Evolutionary conservation across 2,797 vertebrate species (phyloP).

Genomic region (Pangasius mekongensis): DNA sequence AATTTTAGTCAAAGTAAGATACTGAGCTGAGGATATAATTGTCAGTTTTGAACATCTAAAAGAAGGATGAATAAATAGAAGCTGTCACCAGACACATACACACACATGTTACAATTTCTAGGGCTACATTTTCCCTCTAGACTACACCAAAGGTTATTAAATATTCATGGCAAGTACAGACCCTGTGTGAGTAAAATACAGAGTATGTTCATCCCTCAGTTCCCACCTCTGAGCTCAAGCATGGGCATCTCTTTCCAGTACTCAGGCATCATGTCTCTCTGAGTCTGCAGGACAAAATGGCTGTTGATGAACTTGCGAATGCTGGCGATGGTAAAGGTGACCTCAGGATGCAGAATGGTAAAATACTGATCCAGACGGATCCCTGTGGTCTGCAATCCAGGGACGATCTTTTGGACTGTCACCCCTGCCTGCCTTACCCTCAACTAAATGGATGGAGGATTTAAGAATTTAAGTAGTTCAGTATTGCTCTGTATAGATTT

Average conservation of each 20-base stretch:
- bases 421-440: constrained; percentile 75
- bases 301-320: constrained; percentile 73
- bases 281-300: constrained; percentile 74
- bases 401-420: constrained; percentile 80
- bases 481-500: neutral
- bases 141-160: neutral
- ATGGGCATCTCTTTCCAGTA: constrained; percentile 57
- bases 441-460: constrained; percentile 63
- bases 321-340: constrained; percentile 71
- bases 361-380: constrained; percentile 74
- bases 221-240: constrained; percentile 75
- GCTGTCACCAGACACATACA: neutral
- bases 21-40: neutral
- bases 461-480: constrained; percentile 16
- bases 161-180: constrained; percentile 1
- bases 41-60: neutral
- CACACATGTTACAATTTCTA: neutral
- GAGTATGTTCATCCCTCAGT: neutral
- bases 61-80: neutral
- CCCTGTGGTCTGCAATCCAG: constrained; percentile 68
- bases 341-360: constrained; percentile 74
- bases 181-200: neutral
- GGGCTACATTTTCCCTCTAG: neutral
- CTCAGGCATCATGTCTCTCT: constrained; percentile 65
- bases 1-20: neutral